Conservation (phyloP, 2,888 invertebrate genomes). For the Lycaena phlaeas region DNA sequence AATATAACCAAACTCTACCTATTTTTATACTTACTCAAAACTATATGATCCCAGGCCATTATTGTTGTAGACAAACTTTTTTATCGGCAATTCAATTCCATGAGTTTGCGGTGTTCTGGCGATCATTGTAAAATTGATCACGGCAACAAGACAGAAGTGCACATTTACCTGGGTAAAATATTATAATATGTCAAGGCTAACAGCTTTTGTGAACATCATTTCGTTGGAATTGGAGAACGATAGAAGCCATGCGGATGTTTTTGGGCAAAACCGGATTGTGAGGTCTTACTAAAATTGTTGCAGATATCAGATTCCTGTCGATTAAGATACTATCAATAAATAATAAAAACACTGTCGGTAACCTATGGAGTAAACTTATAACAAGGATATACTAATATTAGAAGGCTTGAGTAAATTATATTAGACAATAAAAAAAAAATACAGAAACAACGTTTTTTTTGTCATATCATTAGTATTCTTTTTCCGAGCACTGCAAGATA, state of each 20-base stretch:
- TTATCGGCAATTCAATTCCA: constrained; percentile 38
- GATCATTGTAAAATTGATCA: constrained; percentile 29
- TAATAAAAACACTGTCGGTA: too few species aligned
- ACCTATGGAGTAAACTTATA: too few species aligned
- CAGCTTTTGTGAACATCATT: constrained; percentile 22
- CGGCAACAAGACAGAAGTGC: constrained; percentile 24
- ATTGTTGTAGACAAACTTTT: constrained; percentile 46
- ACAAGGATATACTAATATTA: too few species aligned
- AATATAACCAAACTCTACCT: too few species aligned
- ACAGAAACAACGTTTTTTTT: too few species aligned
- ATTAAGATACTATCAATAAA: too few species aligned
- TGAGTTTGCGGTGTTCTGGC: constrained; percentile 25
- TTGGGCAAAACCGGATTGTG: background rate
- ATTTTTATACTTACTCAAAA: constrained; percentile 52
- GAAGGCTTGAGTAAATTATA: too few species aligned
- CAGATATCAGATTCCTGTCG: too few species aligned
- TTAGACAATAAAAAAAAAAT: too few species aligned
- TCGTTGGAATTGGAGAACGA: constrained; percentile 19
- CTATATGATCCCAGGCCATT: constrained; percentile 57
- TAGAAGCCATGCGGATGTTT: constrained; percentile 14
- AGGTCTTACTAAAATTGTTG: too few species aligned
- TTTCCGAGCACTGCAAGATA: too few species aligned
- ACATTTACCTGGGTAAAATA: constrained; percentile 43
- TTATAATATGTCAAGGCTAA: constrained; percentile 43
- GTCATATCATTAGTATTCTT: too few species aligned